These are phyloP conservation scores for Stictocephala bisonia DNA, from an alignment of 2,888 invertebrate genomes.

Conservation along the genomic window DNA sequence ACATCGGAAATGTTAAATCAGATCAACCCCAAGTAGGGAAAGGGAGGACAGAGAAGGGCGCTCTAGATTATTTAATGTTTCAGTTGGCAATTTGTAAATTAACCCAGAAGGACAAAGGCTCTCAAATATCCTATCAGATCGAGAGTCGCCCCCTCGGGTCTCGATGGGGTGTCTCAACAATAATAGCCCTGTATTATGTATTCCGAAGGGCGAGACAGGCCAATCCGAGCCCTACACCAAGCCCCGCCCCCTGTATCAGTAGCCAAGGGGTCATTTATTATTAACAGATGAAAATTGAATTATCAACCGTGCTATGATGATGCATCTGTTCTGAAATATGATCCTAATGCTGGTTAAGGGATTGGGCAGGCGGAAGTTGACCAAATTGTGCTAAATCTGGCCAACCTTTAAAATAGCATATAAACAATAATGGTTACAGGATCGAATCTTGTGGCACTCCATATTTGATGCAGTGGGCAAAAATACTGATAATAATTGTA, in stretches of 20 bases:
- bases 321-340: no score
- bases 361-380: no score
- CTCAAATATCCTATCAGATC: conserved; percentile 27
- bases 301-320: no score
- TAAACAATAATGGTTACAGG: no score
- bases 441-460: no score
- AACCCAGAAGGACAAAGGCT: conserved; percentile 29
- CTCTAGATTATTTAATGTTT: conserved; percentile 28
- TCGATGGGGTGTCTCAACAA: not conserved
- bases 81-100: conserved; percentile 34
- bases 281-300: conserved; percentile 4
- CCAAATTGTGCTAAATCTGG: no score
- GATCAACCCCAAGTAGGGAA: no score
- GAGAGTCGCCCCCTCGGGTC: not conserved
- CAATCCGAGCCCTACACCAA: not conserved
- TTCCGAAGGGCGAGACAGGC: not conserved
- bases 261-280: conserved; percentile 18
- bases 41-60: not conserved
- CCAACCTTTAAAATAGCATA: no score
- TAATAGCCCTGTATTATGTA: not conserved
- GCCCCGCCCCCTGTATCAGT: conserved; percentile 15
- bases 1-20: no score
- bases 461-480: no score
- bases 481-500: no score
- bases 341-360: no score